A percentile compares a stretch with the other conserved stretches of the same genome.
Evolutionary conservation across 2,113 vertebrate genomes (phyloP).

Genomic region (Sarotherodon lohbergeri): DNA sequence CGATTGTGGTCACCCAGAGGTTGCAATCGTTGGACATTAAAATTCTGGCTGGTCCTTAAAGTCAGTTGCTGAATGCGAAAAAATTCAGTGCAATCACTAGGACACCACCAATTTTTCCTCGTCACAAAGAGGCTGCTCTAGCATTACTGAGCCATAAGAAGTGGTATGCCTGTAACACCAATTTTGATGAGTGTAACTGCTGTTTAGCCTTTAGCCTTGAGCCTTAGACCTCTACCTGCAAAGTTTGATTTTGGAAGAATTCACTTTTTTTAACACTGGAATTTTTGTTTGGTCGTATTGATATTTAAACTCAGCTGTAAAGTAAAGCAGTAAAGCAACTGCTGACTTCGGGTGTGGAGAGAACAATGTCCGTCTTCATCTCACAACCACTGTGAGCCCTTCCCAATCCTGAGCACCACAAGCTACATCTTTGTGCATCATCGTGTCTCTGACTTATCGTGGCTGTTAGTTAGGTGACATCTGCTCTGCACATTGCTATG

Average conservation of each 20-base stretch:
- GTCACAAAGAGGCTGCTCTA: not conserved
- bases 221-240: not conserved
- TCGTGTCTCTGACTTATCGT: too few relatives aligned
- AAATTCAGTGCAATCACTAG: fast-evolving
- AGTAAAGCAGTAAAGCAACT: not conserved
- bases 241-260: not conserved
- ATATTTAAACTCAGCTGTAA: not conserved
- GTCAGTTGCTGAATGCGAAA: not conserved
- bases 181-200: not conserved
- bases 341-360: not conserved
- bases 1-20: not conserved
- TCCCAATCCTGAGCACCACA: not conserved
- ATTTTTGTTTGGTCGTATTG: not conserved
- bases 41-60: not conserved
- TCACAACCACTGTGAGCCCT: not conserved
- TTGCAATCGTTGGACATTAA: not conserved
- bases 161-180: not conserved
- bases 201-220: not conserved
- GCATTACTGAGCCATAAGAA: not conserved
- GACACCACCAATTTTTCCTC: fast-evolving
- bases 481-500: not conserved
- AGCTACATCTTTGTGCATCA: not conserved
- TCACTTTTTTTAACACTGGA: not conserved
- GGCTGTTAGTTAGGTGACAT: not conserved
- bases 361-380: not conserved